A percentile compares a stretch with the other conserved stretches of the same genome.
Evolutionary conservation across 2,113 vertebrate genomes (phyloP).

Genomic region (Gadus chalcogrammus): DNA sequence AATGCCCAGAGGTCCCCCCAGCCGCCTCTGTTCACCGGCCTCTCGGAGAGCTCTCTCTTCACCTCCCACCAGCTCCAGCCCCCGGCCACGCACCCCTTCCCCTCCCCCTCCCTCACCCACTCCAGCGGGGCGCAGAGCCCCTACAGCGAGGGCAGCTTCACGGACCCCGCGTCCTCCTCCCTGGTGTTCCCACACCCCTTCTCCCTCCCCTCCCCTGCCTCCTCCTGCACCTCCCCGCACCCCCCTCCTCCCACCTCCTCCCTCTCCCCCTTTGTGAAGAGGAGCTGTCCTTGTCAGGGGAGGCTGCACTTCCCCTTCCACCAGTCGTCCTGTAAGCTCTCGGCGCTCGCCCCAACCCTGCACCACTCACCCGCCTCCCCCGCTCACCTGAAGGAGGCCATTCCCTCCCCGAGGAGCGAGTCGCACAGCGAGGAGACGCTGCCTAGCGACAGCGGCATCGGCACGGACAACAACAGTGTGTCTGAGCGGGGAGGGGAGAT

Average conservation of each 20-base stretch:
- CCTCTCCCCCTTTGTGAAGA: conserved; percentile 78
- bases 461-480: conserved; percentile 89
- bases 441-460: conserved; percentile 89
- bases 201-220: conserved; percentile 65
- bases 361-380: conserved; percentile 56
- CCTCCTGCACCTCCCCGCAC: conserved; percentile 62
- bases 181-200: conserved; percentile 59
- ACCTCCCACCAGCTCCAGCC: conserved; percentile 68
- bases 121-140: conserved; percentile 91
- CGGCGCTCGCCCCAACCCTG: conserved; percentile 69
- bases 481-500: conserved; percentile 85
- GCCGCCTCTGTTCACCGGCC: conserved; percentile 66
- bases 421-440: conserved; percentile 90
- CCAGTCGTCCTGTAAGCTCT: conserved; percentile 74
- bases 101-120: conserved; percentile 81
- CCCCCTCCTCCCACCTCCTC: conserved; percentile 56
- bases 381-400: conserved; percentile 86
- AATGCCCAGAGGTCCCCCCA: conserved; percentile 44
- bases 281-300: conserved; percentile 69
- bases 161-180: conserved; percentile 71
- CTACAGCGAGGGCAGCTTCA: conserved; percentile 83
- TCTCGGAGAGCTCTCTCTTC: conserved; percentile 73
- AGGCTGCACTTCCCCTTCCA: conserved; percentile 68
- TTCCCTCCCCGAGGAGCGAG: conserved; percentile 86
- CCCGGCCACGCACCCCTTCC: conserved; percentile 75